Conservation (phyloP, 2,113 vertebrate species). For the Sebastes schlegelii region DNA sequence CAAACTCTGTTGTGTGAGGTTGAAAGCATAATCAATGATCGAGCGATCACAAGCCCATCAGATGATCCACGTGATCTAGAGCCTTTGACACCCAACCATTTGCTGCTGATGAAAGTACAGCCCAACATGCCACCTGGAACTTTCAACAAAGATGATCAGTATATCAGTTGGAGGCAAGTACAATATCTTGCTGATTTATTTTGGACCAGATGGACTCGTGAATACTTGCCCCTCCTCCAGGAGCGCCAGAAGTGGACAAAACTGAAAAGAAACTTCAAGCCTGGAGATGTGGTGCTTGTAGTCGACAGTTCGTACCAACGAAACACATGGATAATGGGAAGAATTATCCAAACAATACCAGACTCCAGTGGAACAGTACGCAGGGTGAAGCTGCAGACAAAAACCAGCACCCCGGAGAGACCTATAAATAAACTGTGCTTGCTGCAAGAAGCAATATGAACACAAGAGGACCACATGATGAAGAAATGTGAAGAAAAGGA, state of each 20-base stretch:
- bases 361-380: no score
- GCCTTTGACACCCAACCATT: no score
- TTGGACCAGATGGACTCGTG: conserved; percentile 21
- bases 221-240: conserved; percentile 1
- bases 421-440: neutral
- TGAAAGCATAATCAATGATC: no score
- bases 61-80: no score
- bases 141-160: no score
- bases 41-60: no score
- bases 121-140: no score
- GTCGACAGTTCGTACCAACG: neutral
- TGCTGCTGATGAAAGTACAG: no score
- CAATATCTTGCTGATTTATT: conserved; percentile 19
- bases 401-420: neutral
- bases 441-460: neutral
- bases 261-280: neutral
- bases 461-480: neutral
- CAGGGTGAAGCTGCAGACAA: neutral
- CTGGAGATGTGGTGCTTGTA: neutral
- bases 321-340: neutral
- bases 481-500: neutral
- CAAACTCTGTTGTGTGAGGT: no score
- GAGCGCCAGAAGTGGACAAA: neutral
- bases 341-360: no score
- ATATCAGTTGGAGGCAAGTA: neutral